Base-by-base conservation (phyloP, 2,797 vertebrate genomes). In the Esox masquinongy region DNA sequence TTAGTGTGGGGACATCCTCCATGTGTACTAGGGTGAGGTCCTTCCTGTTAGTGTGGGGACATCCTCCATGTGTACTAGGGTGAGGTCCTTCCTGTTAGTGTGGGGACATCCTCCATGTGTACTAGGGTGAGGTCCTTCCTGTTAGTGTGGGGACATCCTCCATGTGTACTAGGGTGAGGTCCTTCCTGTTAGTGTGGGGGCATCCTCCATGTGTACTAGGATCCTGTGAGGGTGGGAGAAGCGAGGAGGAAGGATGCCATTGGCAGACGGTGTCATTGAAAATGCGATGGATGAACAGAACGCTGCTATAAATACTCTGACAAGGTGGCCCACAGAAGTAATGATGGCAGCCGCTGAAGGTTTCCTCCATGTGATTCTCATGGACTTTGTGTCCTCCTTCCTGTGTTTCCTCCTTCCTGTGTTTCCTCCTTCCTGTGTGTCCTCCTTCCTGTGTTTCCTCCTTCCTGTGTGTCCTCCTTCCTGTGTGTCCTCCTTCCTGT, bases 281-380 rank as follows among this genome's bases (percentile, higher is more conserved):
- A 90, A 88, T 90, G 92, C 93, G 93, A 94, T 93, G 92, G 90
- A 94, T 93, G 92, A 90, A 89, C 93, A 92, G 92, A 93, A 88
- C 89, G 83, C 70, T 68, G 86, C 91, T 94, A 93, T 91, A 93
- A 94, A 94, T 94, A 94, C 85, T 72, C 87, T 92, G 91, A 93
- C 92, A 93, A 91, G 90, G 90, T 92, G 88, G 91, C 87, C 91
- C 87, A 87, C 88, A 91, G 89, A 86, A 93, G 90, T 92, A 93
- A 93, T 93, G 91, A 92, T 93, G 91, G 90, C 88, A 89, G 86
- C 86, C 88, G 86, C 86, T 89, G 87, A 93, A 92, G 92, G 91
- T 90, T 93, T 93, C 87, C 87, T 93, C 87, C 87, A 87, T 89
- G 89, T 87, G 88, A 80, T 88, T 91, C 84, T 85, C 79, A 79